Evolutionary conservation across 2,797 vertebrate genomes (phyloP).

Genomic region (Esox masquinongy): DNA sequence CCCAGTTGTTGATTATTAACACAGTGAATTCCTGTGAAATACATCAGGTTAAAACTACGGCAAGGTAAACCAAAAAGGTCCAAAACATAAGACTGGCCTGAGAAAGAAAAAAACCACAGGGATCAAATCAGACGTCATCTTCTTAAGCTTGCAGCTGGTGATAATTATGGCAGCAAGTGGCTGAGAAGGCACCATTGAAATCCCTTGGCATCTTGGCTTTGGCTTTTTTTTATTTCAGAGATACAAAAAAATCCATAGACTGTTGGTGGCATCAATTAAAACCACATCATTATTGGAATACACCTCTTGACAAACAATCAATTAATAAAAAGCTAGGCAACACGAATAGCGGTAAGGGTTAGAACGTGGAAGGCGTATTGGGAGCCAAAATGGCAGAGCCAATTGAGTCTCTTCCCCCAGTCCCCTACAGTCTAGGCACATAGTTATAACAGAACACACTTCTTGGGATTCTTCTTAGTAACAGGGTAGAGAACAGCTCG

Average conservation of each 20-base stretch:
- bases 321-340: constrained; percentile 8
- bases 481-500: constrained; percentile 79
- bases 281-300: constrained; percentile 6
- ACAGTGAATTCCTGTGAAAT: neutral
- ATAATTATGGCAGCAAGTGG: neutral
- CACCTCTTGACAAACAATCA: neutral
- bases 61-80: neutral
- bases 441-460: constrained; percentile 77
- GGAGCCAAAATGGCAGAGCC: constrained; percentile 15
- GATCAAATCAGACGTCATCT: neutral
- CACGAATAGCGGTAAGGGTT: constrained; percentile 9
- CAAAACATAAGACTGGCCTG: constrained; percentile 7
- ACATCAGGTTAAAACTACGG: neutral
- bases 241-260: constrained; percentile 8
- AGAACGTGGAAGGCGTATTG: constrained; percentile 11
- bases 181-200: neutral
- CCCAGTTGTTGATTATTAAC: neutral
- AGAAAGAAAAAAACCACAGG: neutral
- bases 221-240: constrained; percentile 20
- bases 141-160: constrained; percentile 3
- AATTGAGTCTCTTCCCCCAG: constrained; percentile 13
- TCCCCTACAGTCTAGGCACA: constrained; percentile 22
- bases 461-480: constrained; percentile 79
- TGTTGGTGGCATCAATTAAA: constrained; percentile 15
- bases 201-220: constrained; percentile 18